Evolutionary conservation across 2,113 vertebrate genomes (phyloP).

Genomic region (Strix uralensis): DNA sequence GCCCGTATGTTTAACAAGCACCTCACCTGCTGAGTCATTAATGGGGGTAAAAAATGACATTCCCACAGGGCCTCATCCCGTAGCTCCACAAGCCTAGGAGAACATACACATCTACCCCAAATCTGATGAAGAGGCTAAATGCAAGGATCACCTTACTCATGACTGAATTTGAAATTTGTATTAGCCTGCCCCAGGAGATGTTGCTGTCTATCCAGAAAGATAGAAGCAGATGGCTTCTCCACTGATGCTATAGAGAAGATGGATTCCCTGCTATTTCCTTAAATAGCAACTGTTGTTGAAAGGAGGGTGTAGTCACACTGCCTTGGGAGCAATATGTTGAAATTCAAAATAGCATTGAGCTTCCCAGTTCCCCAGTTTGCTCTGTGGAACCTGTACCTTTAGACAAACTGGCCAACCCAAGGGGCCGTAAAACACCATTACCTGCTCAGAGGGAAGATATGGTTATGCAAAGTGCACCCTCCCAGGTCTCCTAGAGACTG

Average conservation of each 20-base stretch:
- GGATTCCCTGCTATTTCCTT: neutral
- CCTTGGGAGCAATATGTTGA: neutral
- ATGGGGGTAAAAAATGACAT: neutral
- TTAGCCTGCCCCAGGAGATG: neutral
- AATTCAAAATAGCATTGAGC: neutral
- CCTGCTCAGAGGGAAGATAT: neutral
- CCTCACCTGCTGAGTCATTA: neutral
- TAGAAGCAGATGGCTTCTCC: neutral
- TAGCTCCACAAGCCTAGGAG: neutral
- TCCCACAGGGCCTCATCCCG: neutral
- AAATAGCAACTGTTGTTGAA: neutral
- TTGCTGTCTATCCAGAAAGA: neutral
- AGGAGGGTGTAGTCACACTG: neutral
- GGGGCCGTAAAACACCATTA: neutral
- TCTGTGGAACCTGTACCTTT: neutral
- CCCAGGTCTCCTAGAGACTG: neutral
- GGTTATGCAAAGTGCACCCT: neutral
- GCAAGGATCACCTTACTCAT: neutral
- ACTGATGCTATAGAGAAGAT: neutral
- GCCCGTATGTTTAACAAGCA: neutral
- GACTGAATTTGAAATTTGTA: neutral
- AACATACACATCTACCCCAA: neutral
- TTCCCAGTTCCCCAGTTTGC: neutral
- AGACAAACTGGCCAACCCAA: neutral
- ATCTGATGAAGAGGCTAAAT: neutral